These are phyloP conservation scores for Drosophila emarginata DNA, from an alignment of 2,888 invertebrate species.

Conservation along the genomic window DNA sequence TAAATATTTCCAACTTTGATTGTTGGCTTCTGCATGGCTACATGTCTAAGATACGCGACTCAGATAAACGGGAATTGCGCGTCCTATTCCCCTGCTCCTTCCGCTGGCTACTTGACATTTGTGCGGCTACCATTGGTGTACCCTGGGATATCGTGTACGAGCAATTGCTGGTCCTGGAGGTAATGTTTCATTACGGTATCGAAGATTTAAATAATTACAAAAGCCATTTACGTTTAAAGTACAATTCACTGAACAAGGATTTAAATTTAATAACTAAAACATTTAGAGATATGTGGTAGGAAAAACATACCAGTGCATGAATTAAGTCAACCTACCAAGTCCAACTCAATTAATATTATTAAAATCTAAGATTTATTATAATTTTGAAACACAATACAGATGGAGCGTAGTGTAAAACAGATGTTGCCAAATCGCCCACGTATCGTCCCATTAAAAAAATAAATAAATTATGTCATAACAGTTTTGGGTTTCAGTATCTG, in stretches of 20 bases:
- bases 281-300: constrained; percentile 71
- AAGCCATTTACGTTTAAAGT: constrained; percentile 61
- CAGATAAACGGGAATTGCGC: constrained; percentile 61
- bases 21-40: constrained; percentile 79
- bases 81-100: constrained; percentile 77
- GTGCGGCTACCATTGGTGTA: constrained; percentile 77
- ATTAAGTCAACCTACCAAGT: neutral
- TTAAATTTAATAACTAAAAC: constrained; percentile 56
- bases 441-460: no score
- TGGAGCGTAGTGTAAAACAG: no score
- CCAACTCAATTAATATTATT: neutral
- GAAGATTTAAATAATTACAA: constrained; percentile 66
- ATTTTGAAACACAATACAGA: no score
- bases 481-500: no score
- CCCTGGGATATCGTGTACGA: constrained; percentile 75
- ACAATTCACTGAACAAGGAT: constrained; percentile 65
- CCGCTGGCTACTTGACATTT: constrained; percentile 80
- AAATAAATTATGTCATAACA: no score
- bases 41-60: constrained; percentile 35
- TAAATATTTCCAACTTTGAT: constrained; percentile 79
- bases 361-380: no score
- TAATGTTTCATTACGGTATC: constrained; percentile 77
- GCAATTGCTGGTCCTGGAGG: constrained; percentile 79
- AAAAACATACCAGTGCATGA: neutral
- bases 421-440: no score